Evolutionary conservation across 2,797 vertebrate species (phyloP).

Genomic region (Sebastes taczanowskii): DNA sequence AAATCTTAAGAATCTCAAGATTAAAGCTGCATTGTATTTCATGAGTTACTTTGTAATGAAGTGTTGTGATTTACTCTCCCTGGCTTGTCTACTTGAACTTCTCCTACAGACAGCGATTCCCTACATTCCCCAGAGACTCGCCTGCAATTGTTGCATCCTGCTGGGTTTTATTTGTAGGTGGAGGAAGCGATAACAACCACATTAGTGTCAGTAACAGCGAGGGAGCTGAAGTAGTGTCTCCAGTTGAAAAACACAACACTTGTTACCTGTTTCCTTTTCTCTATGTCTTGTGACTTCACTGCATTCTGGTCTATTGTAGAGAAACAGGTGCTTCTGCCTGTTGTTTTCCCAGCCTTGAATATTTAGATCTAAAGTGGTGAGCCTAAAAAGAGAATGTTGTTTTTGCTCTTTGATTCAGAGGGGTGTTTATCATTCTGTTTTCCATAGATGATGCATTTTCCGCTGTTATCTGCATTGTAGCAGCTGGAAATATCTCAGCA

Average conservation of each 20-base stretch:
- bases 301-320: not conserved
- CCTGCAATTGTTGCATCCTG: conserved; percentile 29
- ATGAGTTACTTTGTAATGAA: not conserved
- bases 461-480: not conserved
- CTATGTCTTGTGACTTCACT: not conserved
- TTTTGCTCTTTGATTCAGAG: conserved; percentile 1
- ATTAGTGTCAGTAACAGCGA: conserved; percentile 30
- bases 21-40: not conserved
- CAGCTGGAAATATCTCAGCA: not conserved
- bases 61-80: not conserved
- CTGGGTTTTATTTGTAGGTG: conserved; percentile 45
- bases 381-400: not conserved
- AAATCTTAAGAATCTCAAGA: not conserved
- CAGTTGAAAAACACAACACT: conserved; percentile 12
- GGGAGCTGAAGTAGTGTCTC: conserved; percentile 5
- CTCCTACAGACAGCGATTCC: conserved; percentile 22
- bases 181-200: conserved; percentile 29
- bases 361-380: not conserved
- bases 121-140: conserved; percentile 13
- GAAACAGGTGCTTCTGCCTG: not conserved
- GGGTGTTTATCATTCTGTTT: not conserved
- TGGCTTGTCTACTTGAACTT: conserved; percentile 3
- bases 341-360: not conserved
- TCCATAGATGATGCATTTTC: not conserved
- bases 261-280: not conserved